phyloP scores from a whole-genome alignment of 37 sponge, comb jelly and placozoan species.

The Beroe ovata region DNA sequence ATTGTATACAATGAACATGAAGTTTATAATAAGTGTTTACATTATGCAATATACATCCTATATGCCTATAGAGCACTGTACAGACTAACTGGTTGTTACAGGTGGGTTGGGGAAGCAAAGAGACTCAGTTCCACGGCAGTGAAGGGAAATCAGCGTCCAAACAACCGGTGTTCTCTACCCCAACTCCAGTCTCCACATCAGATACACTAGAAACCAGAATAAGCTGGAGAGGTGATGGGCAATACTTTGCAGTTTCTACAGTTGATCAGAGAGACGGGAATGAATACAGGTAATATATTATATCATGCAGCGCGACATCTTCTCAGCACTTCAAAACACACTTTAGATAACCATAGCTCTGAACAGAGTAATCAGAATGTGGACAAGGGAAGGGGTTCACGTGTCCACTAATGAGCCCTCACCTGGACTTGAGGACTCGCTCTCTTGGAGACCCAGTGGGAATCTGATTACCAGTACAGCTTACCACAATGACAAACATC shows the following conservation, averaged over 20 bases:
- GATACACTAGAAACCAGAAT: conserved; percentile 78
- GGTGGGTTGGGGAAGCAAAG: conserved; percentile 98
- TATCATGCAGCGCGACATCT: too few relatives aligned
- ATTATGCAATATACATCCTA: too few relatives aligned
- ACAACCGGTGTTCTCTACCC: conserved; percentile 49
- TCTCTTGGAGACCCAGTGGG: conserved; percentile 92
- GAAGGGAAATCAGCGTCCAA: conserved; percentile 77
- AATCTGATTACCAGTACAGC: conserved; percentile 81
- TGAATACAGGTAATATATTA: not conserved
- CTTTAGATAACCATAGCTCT: too few relatives aligned
- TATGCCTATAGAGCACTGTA: not conserved
- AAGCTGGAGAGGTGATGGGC: conserved; percentile 96
- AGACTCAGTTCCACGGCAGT: conserved; percentile 96
- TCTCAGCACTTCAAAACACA: too few relatives aligned
- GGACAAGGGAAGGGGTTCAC: conserved; percentile 82
- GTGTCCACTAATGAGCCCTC: conserved; percentile 82
- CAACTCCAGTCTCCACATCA: conserved; percentile 68
- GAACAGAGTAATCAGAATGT: conserved; percentile 80
- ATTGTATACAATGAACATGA: too few relatives aligned
- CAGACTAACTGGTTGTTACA: not conserved
- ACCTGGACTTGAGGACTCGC: conserved; percentile 79
- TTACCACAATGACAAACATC: conserved; percentile 45
- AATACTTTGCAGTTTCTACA: conserved; percentile 83
- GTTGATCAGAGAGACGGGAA: conserved; percentile 51
- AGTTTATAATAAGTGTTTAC: too few relatives aligned